A percentile compares a stretch with the other conserved stretches of the same genome.
phyloP scores from a whole-genome alignment of 1,140 invertebrate species.

The Leptinotarsa defecta region DNA sequence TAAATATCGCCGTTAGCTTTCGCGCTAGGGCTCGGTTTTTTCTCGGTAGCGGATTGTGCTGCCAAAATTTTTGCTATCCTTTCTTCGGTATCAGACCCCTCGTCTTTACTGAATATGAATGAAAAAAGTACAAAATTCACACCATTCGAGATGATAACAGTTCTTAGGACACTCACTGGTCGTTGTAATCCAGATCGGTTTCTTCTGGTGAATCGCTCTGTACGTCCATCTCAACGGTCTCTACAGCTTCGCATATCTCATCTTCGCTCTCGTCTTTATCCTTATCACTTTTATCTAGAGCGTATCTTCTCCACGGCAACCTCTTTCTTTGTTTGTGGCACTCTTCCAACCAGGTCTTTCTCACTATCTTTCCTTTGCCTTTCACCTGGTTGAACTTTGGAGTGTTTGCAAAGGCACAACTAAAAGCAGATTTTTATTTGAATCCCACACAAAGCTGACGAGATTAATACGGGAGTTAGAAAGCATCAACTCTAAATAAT shows the following conservation, averaged over 20 bases:
- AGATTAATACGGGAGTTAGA: too few relatives aligned
- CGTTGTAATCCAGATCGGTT: constrained; percentile 31
- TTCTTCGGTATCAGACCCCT: constrained; percentile 61
- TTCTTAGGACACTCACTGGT: constrained; percentile 20
- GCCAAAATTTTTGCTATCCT: constrained; percentile 58
- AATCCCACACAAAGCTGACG: too few relatives aligned
- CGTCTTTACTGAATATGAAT: constrained; percentile 27
- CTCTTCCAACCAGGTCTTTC: constrained; percentile 76
- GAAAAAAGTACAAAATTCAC: neutral
- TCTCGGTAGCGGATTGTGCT: neutral
- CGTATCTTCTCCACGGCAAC: constrained; percentile 74
- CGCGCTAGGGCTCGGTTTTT: neutral
- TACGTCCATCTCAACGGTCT: constrained; percentile 14
- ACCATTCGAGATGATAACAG: too few relatives aligned
- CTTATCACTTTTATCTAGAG: constrained; percentile 58
- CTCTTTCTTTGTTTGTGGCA: constrained; percentile 67
- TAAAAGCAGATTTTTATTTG: constrained; percentile 48
- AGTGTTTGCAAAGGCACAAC: constrained; percentile 87
- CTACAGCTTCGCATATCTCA: constrained; percentile 57
- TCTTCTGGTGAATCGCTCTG: neutral
- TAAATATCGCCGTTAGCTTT: constrained; percentile 11
- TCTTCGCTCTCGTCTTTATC: constrained; percentile 61
- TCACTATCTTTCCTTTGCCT: constrained; percentile 73
- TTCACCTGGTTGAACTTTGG: constrained; percentile 82
- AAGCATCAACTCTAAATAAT: too few relatives aligned